Evolutionary conservation across 2,113 vertebrate genomes (phyloP), one percentile per base, ranked within the genome.

Genomic region (Semicossyphus pulcher): DNA sequence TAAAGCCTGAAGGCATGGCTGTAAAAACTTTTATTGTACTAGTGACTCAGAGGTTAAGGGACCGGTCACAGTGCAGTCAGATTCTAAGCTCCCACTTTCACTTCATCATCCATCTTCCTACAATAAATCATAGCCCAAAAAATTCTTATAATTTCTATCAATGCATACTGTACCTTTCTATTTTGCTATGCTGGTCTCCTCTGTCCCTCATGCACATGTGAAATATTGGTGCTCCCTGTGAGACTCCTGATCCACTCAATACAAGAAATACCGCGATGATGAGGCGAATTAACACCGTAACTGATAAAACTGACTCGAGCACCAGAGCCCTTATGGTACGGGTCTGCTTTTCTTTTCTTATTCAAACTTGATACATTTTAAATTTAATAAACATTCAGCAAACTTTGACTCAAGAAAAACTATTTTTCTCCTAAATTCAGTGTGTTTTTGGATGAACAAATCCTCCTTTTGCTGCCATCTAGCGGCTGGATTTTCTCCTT

Each of bases 381-480:
- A 4, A n/a, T 12, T 4, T 8, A 39, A 47, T 42, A 8, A 3
- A 60, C 1, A 7, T 29, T 21, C 9, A 20, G 15, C n/a, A 66
- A 25, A 56, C 11, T 10, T 53, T 44, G 18, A 51, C 39, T 49
- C 31, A 52, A n/a, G 18, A 14, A 53, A 32, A 25, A 10, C n/a
- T n/a, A 34, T 45, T 62, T n/a, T 62, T 34, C 5, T 41, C 4
- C 16, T 44, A 51, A 28, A 28, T 32, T 11, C 4, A 32, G 1
- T 59, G 25, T 51, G 8, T 29, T 76, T 34, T 37, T 52, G 7
- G 31, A 12, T 69, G 20, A 37, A n/a, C n/a, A 62, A 44, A 45
- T 37, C 21, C 41, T 49, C 18, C 44, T 48, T 76, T 72, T 83
- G 75, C 81, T 84, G 65, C 81, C 86, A 90, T 77, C 83, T 86